Evolutionary conservation across 2,797 vertebrate genomes (phyloP), one percentile per base, ranked within the genome.

Genomic region (Myotis myotis): DNA sequence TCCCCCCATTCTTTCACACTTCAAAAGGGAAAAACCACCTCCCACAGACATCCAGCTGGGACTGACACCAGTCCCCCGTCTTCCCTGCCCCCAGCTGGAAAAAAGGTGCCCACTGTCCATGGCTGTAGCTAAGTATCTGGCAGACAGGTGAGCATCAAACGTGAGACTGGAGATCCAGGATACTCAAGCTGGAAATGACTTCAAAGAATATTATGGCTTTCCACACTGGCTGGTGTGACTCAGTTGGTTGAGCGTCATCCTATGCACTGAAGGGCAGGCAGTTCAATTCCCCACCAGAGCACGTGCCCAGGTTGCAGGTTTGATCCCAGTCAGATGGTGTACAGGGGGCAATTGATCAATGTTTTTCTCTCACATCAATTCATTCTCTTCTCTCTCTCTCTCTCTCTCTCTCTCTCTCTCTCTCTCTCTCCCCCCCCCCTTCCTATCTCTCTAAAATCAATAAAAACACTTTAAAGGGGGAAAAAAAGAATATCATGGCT

Each of bases 131-230:
- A 51, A 25, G 0, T 85, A 51, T 84, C 68, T 82, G 38, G 47
- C n/a, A 91, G 60, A 95, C 83, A 47, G 28, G 12, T 68, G 25
- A 68, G 38, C 57, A 86, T 23, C 47, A 70, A 36, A 82, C 16
- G 41, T 75, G 60, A 93, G 30, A 91, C 28, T 85, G 41, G 80
- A 89, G 60, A 80, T 25, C 22, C 11, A 91, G n/a, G 64, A 72
- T 33, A 30, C 36, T 71, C 36, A 64, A 89, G 44, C 25, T 36
- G 64, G 72, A 95, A 94, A 7, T 74, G 23, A 92, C 85, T 62
- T 91, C n/a, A 86, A 95, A 84, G 84, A 68, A 76, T n/a, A 76
- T 20, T 22, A 90, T 44, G 49, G 30, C 28, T 82, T 95, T 86
- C 36, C 57, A 71, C n/a, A 17, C 64, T 68, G 64, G 64, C 64